Evolutionary conservation across 2,888 invertebrate species (phyloP).

Genomic region (Heliconius ismenius): DNA sequence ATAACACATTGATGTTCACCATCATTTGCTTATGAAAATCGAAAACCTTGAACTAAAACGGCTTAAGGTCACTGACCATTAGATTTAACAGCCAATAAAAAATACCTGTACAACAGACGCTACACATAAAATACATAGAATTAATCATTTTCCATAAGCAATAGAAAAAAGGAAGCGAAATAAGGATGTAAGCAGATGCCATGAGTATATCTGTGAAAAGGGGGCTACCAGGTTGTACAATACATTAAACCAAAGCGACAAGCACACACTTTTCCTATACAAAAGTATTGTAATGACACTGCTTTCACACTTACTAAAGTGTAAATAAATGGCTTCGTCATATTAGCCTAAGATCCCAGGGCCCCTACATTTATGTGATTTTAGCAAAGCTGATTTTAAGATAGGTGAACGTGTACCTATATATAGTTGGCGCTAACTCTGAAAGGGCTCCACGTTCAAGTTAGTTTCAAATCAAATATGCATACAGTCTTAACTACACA

Average conservation of each 20-base stretch:
- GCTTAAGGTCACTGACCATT: not conserved
- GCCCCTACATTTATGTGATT: too few species aligned
- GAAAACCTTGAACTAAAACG: not conserved
- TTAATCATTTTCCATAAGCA: too few species aligned
- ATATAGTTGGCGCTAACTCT: too few species aligned
- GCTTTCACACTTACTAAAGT: conserved; percentile 14
- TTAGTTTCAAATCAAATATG: too few species aligned
- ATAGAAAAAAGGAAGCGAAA: too few species aligned
- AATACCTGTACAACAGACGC: too few species aligned
- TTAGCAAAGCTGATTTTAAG: too few species aligned
- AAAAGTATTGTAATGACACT: not conserved
- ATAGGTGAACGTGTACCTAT: too few species aligned
- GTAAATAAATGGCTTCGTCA: not conserved
- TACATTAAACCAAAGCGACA: conserved; percentile 4
- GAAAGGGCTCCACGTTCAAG: too few species aligned
- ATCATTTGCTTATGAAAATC: not conserved
- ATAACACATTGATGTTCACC: not conserved
- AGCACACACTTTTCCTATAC: not conserved
- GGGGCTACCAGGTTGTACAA: not conserved
- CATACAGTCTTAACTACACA: too few species aligned
- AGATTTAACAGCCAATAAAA: not conserved
- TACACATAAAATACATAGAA: too few species aligned
- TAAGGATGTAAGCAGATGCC: not conserved
- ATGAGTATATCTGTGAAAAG: not conserved
- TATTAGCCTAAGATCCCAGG: too few species aligned